phyloP scores from a whole-genome alignment of 2,888 invertebrate genomes.

The Fragum fragum region DNA sequence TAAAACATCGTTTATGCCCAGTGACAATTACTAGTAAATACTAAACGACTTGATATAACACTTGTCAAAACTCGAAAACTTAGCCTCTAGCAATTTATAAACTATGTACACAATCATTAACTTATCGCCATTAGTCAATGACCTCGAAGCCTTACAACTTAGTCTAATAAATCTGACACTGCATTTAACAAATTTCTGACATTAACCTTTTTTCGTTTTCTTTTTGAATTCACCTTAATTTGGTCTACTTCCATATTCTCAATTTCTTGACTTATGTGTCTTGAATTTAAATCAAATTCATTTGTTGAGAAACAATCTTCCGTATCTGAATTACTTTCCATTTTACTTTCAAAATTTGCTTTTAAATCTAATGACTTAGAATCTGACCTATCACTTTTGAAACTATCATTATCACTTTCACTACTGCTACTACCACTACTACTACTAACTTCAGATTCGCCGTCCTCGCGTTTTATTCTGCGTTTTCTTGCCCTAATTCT shows the following conservation, averaged over 20 bases:
- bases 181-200: neutral
- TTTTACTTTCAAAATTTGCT: conserved; percentile 1
- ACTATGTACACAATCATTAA: neutral
- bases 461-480: conserved; percentile 9
- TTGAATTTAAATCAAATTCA: conserved; percentile 1
- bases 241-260: neutral
- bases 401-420: neutral
- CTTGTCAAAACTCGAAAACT: neutral
- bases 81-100: neutral
- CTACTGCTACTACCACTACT: neutral
- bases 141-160: neutral
- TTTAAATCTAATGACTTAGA: neutral
- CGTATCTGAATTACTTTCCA: conserved; percentile 10
- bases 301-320: neutral
- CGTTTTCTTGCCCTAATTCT: conserved; percentile 10
- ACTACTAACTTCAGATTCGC: conserved; percentile 4
- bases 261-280: neutral
- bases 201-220: neutral
- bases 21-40: neutral
- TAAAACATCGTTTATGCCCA: neutral
- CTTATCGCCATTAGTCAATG: neutral
- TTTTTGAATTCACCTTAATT: neutral
- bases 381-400: neutral
- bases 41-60: neutral
- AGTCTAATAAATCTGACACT: conserved; percentile 2